Evolutionary conservation across 30 jellyfish, hydroid and myxozoan genomes (phyloP).

Genomic region (Pelagia noctiluca): DNA sequence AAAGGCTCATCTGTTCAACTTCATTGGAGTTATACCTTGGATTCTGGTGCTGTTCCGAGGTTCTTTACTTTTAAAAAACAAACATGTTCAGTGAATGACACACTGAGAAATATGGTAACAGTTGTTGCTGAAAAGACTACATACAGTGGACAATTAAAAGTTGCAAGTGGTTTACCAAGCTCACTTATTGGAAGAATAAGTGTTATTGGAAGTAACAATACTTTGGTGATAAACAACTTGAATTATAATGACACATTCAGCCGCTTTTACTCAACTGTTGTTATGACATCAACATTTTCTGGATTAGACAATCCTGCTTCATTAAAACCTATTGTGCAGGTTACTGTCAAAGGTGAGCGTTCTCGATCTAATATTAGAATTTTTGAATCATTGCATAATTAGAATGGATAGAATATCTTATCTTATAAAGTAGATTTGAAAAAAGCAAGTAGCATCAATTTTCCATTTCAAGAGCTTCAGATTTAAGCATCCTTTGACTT

Average conservation of each 20-base stretch:
- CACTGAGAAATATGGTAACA: not conserved
- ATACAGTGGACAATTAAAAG: not conserved
- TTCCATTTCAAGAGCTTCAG: not conserved
- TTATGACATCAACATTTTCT: not conserved
- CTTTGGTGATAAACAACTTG: slow-evolving; percentile 25
- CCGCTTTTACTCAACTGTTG: slow-evolving; percentile 14
- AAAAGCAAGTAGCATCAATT: not conserved
- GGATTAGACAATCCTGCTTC: not conserved
- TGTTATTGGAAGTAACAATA: slow-evolving; percentile 32
- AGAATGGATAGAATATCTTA: not conserved
- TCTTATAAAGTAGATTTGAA: too few species aligned
- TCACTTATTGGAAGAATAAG: slow-evolving; percentile 28
- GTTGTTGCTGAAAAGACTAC: slow-evolving; percentile 23
- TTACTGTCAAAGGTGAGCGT: slow-evolving; percentile 34
- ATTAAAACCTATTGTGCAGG: slow-evolving; percentile 18
- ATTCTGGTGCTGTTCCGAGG: slow-evolving; percentile 25
- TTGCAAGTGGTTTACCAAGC: slow-evolving; percentile 3
- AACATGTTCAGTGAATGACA: not conserved
- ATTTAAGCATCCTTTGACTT: not conserved
- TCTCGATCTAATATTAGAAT: not conserved
- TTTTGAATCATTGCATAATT: not conserved
- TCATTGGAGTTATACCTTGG: slow-evolving; percentile 31
- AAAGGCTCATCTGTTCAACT: slow-evolving; percentile 48
- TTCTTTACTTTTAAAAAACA: not conserved
- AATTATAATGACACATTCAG: slow-evolving; percentile 10